Evolutionary conservation across 2,113 vertebrate species (phyloP), one percentile per base, ranked within the genome.

Genomic region (Macrotis lagotis): DNA sequence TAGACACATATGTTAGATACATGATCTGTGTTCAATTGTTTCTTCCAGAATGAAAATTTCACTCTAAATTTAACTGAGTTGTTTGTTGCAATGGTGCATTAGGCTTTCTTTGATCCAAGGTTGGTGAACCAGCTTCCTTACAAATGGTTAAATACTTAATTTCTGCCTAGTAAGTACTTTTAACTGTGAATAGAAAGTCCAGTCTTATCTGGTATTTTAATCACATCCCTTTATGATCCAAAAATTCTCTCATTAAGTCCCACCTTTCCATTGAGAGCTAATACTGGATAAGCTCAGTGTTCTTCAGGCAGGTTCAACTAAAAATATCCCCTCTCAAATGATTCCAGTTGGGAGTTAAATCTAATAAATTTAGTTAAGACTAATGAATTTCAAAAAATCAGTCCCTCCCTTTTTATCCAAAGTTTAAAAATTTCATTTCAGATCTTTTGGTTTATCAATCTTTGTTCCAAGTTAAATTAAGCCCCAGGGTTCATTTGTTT

Each of bases 391-490:
- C 91, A 97, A 97, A 4, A 53, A 66, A 93, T 8, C 53, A 94
- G 95, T 89, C 93, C 31, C 3, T 66, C 11, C 3, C 31, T 14
- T 90, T 89, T 93, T 28, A 93, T 16, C 7, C 14, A 96, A 93
- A 91, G 95, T 94, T 96, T 96, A 91, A 26, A 51, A 53, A 95
- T 95, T 97, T 98, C 97, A 98, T 98, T 97, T 97, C 91, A 91
- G 94, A 96, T 97, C 93, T 96, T 92, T 95, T 96, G 90, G 96
- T 97, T 98, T 97, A 98, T 98, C 48, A 51, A 89, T 97, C 98
- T 94, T 97, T 97, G 10, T 92, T 95, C 90, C 90, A 83, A 97
- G 96, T 96, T 96, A 97, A 98, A 98, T 98, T 97, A 97, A 98
- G 96, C 96, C 94, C 97, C 83, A 0, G 4, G 66, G 1, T 24